Percentiles rank a stretch among this genome's conserved stretches.
These are phyloP conservation scores for Ormyrus thymus DNA, from an alignment of 2,888 invertebrate species.

Conservation along the genomic window DNA sequence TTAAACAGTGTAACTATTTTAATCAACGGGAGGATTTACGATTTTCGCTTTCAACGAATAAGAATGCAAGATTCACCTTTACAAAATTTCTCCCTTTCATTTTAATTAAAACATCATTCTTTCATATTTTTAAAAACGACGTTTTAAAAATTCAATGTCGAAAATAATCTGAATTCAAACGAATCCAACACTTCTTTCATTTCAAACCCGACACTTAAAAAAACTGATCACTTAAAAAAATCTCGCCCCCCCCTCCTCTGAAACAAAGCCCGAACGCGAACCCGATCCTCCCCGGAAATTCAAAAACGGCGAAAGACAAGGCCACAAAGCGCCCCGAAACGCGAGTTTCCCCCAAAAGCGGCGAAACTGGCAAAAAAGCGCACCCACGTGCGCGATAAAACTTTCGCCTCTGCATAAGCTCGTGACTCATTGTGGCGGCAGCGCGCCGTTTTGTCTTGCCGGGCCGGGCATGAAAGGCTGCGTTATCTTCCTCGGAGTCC, in stretches of 20 bases:
- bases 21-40: slow-evolving; percentile 32
- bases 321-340: slow-evolving; percentile 24
- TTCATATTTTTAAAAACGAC: too few relatives aligned
- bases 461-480: slow-evolving; percentile 47
- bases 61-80: too few relatives aligned
- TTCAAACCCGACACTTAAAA: too few relatives aligned
- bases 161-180: too few relatives aligned
- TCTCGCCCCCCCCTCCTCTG: not conserved
- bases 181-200: too few relatives aligned
- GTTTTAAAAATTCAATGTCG: too few relatives aligned
- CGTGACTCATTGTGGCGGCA: slow-evolving; percentile 26
- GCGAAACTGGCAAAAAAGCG: slow-evolving; percentile 33
- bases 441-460: slow-evolving; percentile 58
- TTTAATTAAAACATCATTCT: too few relatives aligned
- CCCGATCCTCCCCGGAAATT: slow-evolving; percentile 18
- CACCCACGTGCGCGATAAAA: slow-evolving; percentile 38
- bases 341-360: slow-evolving; percentile 48
- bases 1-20: slow-evolving; percentile 52
- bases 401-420: slow-evolving; percentile 11
- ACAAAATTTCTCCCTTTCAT: too few relatives aligned
- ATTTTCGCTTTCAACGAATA: not conserved
- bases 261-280: slow-evolving; percentile 13
- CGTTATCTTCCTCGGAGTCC: slow-evolving; percentile 49
- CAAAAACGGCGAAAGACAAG: slow-evolving; percentile 2
- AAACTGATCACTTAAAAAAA: not conserved